phyloP scores from a whole-genome alignment of 1,140 invertebrate species.

The Phthorimaea operculella region DNA sequence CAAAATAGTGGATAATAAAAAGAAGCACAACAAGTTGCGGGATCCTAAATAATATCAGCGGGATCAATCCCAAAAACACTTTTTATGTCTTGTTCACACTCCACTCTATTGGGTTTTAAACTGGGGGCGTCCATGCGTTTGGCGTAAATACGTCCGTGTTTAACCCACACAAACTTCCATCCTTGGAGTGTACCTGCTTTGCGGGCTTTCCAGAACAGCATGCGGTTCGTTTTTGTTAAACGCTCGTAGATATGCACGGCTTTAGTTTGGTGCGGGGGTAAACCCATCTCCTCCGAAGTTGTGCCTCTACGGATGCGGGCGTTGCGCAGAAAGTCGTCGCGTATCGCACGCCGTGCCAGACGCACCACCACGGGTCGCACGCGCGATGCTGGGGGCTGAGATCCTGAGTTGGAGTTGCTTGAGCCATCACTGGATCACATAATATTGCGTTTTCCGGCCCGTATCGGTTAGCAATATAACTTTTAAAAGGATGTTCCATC shows the following conservation, averaged over 20 bases:
- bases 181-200: neutral
- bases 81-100: neutral
- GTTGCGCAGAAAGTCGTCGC: neutral
- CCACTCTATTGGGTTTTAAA: neutral
- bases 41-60: too few species aligned
- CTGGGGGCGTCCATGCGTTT: conserved; percentile 4
- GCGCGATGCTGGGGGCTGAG: neutral
- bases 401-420: neutral
- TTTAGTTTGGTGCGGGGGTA: neutral
- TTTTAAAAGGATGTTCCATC: too few species aligned
- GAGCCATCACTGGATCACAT: neutral
- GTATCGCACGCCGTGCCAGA: neutral
- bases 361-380: neutral
- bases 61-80: neutral
- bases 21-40: too few species aligned
- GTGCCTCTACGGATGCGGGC: neutral
- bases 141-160: conserved; percentile 12
- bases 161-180: conserved; percentile 17
- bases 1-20: too few species aligned
- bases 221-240: conserved; percentile 11
- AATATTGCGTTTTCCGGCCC: too few species aligned
- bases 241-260: conserved; percentile 11
- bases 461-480: too few species aligned
- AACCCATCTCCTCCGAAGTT: neutral
- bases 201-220: conserved; percentile 11